These are phyloP conservation scores for Pseudobourletiella spinata DNA, from an alignment of 1,140 invertebrate species.

Conservation along the genomic window DNA sequence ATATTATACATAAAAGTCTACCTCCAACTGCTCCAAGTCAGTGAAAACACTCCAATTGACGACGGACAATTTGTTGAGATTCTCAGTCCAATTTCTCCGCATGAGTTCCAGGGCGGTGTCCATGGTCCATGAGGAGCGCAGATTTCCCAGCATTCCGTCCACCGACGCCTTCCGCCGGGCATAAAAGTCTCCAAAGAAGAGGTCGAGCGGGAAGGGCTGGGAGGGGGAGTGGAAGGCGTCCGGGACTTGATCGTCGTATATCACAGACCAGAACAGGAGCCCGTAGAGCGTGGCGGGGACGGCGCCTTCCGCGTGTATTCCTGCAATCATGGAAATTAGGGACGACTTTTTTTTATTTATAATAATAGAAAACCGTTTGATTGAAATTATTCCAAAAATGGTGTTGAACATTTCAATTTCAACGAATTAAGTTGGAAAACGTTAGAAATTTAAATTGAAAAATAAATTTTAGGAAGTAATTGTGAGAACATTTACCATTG, in stretches of 20 bases:
- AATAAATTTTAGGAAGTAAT: too few species aligned
- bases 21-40: conserved; percentile 44
- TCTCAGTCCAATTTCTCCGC: conserved; percentile 43
- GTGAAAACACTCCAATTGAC: conserved; percentile 48
- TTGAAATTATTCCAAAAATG: too few species aligned
- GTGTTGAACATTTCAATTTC: too few species aligned
- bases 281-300: conserved; percentile 55
- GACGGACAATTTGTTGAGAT: conserved; percentile 42
- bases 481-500: conserved; percentile 43
- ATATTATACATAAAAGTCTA: conserved; percentile 37
- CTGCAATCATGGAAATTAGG: conserved; percentile 36
- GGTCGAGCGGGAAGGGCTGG: conserved; percentile 59
- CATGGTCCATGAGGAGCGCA: conserved; percentile 39
- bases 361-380: conserved; percentile 7
- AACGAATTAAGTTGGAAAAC: too few species aligned
- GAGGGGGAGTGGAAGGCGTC: conserved; percentile 58
- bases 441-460: too few species aligned
- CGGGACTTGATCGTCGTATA: conserved; percentile 52
- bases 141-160: conserved; percentile 45
- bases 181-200: conserved; percentile 56
- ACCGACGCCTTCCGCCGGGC: conserved; percentile 49
- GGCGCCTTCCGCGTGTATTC: conserved; percentile 60
- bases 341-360: too few species aligned
- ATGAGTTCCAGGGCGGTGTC: conserved; percentile 43
- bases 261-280: conserved; percentile 66